phyloP scores from a whole-genome alignment of 2,888 invertebrate species.

The Drosophila mulleri region DNA sequence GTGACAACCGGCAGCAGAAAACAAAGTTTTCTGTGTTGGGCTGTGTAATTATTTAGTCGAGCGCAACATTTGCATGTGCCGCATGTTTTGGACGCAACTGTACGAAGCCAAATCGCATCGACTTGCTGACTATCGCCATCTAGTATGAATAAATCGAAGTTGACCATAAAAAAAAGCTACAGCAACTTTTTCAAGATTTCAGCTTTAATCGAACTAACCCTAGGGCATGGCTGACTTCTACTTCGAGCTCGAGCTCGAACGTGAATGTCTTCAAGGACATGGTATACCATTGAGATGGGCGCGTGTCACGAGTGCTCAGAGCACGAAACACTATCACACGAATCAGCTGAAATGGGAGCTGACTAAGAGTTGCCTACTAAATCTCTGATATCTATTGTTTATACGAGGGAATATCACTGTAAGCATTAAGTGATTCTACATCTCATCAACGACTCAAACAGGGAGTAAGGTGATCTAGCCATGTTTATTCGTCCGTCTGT shows the following conservation, averaged over 20 bases:
- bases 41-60: constrained; percentile 54
- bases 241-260: neutral
- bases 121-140: neutral
- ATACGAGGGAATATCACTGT: too few relatives aligned
- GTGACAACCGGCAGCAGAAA: constrained; percentile 65
- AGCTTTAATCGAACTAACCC: constrained; percentile 30
- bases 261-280: neutral
- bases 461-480: neutral
- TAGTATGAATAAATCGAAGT: constrained; percentile 65
- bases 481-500: neutral
- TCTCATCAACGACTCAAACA: too few relatives aligned
- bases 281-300: constrained; percentile 10
- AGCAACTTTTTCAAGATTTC: constrained; percentile 32
- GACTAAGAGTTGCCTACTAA: too few relatives aligned
- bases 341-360: too few relatives aligned
- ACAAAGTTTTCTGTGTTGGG: constrained; percentile 42
- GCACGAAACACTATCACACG: too few relatives aligned
- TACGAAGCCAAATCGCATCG: constrained; percentile 16
- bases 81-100: constrained; percentile 13
- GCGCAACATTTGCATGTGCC: constrained; percentile 47
- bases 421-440: too few relatives aligned
- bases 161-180: constrained; percentile 57
- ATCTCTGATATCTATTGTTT: too few relatives aligned
- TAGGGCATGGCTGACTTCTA: neutral
- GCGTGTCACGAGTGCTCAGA: constrained; percentile 2